phyloP scores from a whole-genome alignment of 2,113 vertebrate species.

The Hiodon alosoides region DNA sequence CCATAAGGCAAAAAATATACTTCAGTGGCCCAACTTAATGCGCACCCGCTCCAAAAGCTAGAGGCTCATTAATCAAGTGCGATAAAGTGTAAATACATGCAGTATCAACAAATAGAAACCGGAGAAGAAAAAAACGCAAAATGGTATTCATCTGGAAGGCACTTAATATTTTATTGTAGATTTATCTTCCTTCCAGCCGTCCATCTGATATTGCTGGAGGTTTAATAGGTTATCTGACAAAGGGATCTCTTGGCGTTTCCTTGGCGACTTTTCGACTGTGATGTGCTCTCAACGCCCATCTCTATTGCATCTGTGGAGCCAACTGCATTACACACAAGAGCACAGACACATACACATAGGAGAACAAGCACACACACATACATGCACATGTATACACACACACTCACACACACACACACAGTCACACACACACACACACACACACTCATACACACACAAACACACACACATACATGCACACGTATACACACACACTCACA shows the following conservation, averaged over 20 bases:
- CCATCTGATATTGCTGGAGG: not conserved
- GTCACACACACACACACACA: no score
- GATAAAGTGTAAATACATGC: slow-evolving; percentile 1
- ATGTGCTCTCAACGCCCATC: not conserved
- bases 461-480: no score
- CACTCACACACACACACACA: no score
- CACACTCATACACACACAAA: no score
- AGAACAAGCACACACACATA: no score
- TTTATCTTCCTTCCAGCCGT: not conserved
- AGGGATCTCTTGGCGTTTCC: slow-evolving; percentile 18
- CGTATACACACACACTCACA: no score
- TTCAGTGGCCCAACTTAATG: not conserved
- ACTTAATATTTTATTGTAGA: not conserved
- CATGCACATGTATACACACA: no score
- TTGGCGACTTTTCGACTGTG: slow-evolving; percentile 11
- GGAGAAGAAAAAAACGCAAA: not conserved
- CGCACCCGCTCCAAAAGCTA: slow-evolving; percentile 2
- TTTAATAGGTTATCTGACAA: slow-evolving; percentile 16
- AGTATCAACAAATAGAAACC: not conserved
- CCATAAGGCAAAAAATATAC: no score
- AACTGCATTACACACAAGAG: slow-evolving; percentile 6
- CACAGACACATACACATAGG: no score
- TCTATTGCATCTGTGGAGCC: slow-evolving; percentile 13
- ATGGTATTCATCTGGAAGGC: not conserved
- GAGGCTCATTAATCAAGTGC: slow-evolving; percentile 3